Evolutionary conservation across 2,888 invertebrate species (phyloP), one percentile per base, ranked within the genome.

Genomic region (Plemyria rubiginata): DNA sequence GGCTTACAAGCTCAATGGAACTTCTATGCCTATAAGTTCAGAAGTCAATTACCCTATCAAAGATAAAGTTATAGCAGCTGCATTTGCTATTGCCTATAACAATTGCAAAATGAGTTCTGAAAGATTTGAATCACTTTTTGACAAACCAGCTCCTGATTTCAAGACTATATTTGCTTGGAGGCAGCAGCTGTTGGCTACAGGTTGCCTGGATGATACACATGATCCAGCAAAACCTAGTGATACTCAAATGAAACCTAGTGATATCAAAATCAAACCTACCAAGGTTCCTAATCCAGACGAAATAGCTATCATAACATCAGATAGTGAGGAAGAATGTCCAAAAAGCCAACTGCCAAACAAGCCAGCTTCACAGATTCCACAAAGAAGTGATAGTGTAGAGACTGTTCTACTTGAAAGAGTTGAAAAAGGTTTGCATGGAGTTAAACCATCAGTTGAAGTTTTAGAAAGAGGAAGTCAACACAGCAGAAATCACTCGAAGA

Each of bases 141-240:
- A 87, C 54, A 93, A 93, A 78, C 90, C 90, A 45, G 92, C 93
- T 54, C 93, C 93, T 46, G 92, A 93, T 75, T 92, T 88, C 63
- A 86, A 92, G 74, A 92, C 92, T 48, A 89, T 93, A 66, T 93
- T 90, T 85, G 77, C 79, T 38, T 93, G 91, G 92, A 81, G 92
- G 61, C 88, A 90, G 69, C 77, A 83, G 13, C 82, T 93, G 29
- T 65, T 93, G 45, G 65, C 68, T 7, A 90, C 88, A 54, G 93
- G 93, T 4, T 93, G 93, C 73, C 76, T 93, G 70, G 79, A 85
- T 68, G 92, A 93, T 71, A 67, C 81, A 56, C 93, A 93, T 54
- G 48, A 48, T 38, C 15, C 32, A 67, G 54, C 11, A 58, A 62
- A 56, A 56, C 38, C 38, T 53, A 54, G 13, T n/a, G 16, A 12